These are phyloP conservation scores for Ricordea florida DNA, from an alignment of 92 coral and sea anemone genomes.

Conservation along the genomic window DNA sequence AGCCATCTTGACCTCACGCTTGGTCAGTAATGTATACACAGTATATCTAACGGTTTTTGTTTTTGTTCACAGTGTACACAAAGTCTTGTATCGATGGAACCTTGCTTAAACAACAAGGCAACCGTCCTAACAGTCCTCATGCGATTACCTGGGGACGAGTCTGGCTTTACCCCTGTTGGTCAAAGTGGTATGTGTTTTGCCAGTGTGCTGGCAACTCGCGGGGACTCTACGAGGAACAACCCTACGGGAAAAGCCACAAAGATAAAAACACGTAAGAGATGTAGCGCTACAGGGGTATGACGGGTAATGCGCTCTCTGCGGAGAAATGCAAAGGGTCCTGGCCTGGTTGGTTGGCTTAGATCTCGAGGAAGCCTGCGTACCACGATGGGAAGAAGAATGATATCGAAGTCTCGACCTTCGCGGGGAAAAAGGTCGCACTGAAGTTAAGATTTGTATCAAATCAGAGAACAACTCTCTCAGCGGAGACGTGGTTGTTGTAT, in stretches of 20 bases:
- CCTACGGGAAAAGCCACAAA: conserved; percentile 1
- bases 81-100: conserved; percentile 60
- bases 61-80: conserved; percentile 31
- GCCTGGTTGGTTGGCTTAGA: no score
- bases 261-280: conserved; percentile 5
- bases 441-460: no score
- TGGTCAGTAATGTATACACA: neutral
- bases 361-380: no score
- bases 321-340: no score
- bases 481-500: no score
- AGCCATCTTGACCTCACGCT: no score
- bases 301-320: no score
- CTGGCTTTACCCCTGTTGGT: conserved; percentile 70
- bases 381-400: no score
- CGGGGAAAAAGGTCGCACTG: no score
- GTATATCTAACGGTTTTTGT: neutral
- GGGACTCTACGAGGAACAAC: neutral
- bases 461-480: no score
- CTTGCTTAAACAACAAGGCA: conserved; percentile 44
- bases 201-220: conserved; percentile 56
- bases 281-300: neutral
- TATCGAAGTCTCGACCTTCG: no score
- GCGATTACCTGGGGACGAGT: conserved; percentile 53
- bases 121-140: conserved; percentile 59
- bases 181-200: conserved; percentile 76